phyloP scores from a whole-genome alignment of 2,888 invertebrate species.

The Altica lythri region DNA sequence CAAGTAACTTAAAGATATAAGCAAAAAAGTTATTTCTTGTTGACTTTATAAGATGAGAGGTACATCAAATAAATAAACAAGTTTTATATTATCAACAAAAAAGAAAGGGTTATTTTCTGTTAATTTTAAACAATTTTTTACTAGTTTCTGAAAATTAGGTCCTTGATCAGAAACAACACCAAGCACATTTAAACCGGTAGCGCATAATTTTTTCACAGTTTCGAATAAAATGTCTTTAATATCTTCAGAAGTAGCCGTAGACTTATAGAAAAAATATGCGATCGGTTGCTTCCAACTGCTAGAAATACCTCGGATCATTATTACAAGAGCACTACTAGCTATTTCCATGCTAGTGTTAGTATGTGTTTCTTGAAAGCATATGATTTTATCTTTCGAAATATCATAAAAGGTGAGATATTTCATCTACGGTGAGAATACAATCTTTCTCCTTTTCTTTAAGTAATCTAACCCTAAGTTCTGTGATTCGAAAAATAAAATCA shows the following conservation, averaged over 20 bases:
- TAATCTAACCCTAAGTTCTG: slow-evolving; percentile 15
- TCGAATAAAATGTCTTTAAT: slow-evolving; percentile 33
- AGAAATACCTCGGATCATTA: slow-evolving; percentile 19
- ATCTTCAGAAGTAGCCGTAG: slow-evolving; percentile 15
- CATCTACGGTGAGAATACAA: slow-evolving; percentile 23
- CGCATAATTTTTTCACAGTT: slow-evolving; percentile 18
- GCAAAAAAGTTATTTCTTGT: slow-evolving; percentile 30
- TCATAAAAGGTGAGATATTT: slow-evolving; percentile 25
- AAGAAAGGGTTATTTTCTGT: too few relatives aligned
- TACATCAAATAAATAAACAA: too few relatives aligned
- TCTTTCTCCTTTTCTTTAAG: slow-evolving; percentile 6
- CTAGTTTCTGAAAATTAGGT: slow-evolving; percentile 32
- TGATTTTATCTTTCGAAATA: slow-evolving; percentile 18
- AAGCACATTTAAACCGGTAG: slow-evolving; percentile 29
- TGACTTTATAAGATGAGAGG: slow-evolving; percentile 28
- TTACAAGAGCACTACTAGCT: slow-evolving; percentile 11
- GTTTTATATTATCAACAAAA: too few relatives aligned
- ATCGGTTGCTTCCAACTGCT: slow-evolving; percentile 28
- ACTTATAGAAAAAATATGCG: slow-evolving; percentile 31
- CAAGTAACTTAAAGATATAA: slow-evolving; percentile 18
- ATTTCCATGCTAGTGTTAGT: neutral
- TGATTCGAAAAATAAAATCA: neutral
- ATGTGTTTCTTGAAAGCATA: slow-evolving; percentile 14
- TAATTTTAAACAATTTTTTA: too few relatives aligned
- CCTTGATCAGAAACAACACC: slow-evolving; percentile 30